These are phyloP conservation scores for Mamestra configurata DNA, from an alignment of 1,140 invertebrate species.

Conservation along the genomic window DNA sequence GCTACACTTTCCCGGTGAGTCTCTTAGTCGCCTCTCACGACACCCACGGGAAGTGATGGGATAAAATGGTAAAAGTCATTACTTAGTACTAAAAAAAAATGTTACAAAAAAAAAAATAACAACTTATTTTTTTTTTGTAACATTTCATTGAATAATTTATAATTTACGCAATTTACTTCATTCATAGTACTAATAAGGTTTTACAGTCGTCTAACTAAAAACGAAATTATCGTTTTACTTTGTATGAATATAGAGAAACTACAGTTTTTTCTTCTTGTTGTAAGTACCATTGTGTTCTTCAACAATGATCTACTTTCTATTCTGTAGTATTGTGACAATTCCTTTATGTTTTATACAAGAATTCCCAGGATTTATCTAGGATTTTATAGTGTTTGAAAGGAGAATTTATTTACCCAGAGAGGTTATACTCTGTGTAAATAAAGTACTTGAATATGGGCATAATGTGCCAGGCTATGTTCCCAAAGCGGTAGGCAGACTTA, in stretches of 20 bases:
- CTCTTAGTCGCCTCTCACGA: too few relatives aligned
- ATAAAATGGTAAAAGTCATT: too few relatives aligned
- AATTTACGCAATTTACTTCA: too few relatives aligned
- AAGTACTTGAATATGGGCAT: not conserved
- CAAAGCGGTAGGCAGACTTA: not conserved
- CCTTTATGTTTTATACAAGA: not conserved
- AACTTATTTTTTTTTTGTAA: too few relatives aligned
- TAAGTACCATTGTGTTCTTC: slow-evolving; percentile 16
- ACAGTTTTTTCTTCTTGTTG: not conserved
- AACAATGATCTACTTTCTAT: slow-evolving; percentile 11
- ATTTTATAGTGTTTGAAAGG: slow-evolving; percentile 16
- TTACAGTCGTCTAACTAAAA: not conserved
- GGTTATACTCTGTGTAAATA: too few relatives aligned
- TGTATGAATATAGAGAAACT: not conserved
- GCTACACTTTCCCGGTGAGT: too few relatives aligned
- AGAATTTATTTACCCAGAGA: slow-evolving; percentile 3
- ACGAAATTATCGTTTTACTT: not conserved
- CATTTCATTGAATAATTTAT: too few relatives aligned
- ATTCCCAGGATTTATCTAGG: slow-evolving; percentile 18
- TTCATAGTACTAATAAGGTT: too few relatives aligned
- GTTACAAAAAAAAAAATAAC: too few relatives aligned
- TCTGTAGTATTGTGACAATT: slow-evolving; percentile 14
- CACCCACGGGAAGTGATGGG: too few relatives aligned
- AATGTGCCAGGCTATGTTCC: not conserved
- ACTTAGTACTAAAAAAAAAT: too few relatives aligned